Base-by-base conservation (phyloP, 2,888 invertebrate genomes). In the Ichneumoninae sp. region DNA sequence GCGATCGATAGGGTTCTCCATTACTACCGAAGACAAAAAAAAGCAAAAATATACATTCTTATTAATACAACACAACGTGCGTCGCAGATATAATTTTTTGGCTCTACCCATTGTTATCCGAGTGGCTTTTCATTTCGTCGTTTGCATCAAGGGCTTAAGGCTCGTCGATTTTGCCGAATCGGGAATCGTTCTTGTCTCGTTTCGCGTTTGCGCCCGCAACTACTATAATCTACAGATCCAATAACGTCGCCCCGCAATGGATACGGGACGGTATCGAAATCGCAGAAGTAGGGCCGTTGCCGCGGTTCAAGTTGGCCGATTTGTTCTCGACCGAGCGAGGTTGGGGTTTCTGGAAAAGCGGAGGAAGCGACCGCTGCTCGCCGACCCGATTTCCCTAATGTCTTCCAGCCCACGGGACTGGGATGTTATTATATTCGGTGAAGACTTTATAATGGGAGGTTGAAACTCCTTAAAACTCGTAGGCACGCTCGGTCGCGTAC, bases 391-490 rank as follows among this genome's bases (percentile, higher is more conserved):
- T 93, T 93, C 92, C 93, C 92, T 93, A 93, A 93, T 93, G 93
- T 92, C 92, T 92, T 93, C 90, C 93, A 93, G 91, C 90, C 92
- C 89, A 89, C 89, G 91, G 89, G 73, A 81, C 91, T 74, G 60
- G 75, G 73, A 89, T 91, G 92, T 92, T 93, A 93, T 93, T 93
- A 93, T 93, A 91, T 92, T 92, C 91, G 90, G 91, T 92, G 92
- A 93, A 92, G 93, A 93, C 92, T 93, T 93, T 93, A 92, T 93
- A 93, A 93, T 93, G 90, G 92, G 88, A 91, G 90, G 80, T 88
- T 89, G 91, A 91, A 92, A 93, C 91, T 93, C 91, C 90, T 92
- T 91, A 91, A 92, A 93, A 92, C 91, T 93, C 90, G 85, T 87
- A 87, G 89, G 85, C 89, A 88, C 84, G 88, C 69, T 80, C 19